Evolutionary conservation across 2,797 vertebrate species (phyloP), one percentile per base, ranked within the genome.

Genomic region (Fratercula arctica): DNA sequence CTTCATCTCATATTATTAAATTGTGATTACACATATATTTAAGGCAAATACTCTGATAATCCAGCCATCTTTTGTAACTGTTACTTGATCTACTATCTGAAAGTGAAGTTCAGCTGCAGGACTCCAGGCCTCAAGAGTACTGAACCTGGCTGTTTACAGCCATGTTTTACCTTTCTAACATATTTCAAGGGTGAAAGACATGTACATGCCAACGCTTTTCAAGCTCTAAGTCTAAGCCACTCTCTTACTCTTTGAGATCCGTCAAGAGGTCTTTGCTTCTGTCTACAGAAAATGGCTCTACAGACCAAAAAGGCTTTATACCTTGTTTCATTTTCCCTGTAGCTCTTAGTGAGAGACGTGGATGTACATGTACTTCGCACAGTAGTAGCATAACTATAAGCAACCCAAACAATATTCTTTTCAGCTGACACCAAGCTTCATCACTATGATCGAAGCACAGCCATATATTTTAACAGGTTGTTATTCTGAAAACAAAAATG

Each of bases 141-240:
- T 10, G 10, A 37, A 48, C 19, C 14, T 75, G 57, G 20, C 37
- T 66, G 16, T 63, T 75, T 11, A 41, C 23, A 56, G 29, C 2
- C 5, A 7, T 3, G 29, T 46, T 76, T 66, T 18, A 79, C 33
- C 45, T 63, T 89, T 63, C 57, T 51, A 68, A 73, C 3, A 3
- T 8, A 50, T 33, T 63, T 64, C 48, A 83, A 37, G 45, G 41
- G 70, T 15, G 3, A 79, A 66, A 43, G 25, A 59, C 6, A 18
- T 1, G 1, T 24, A 61, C 41, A 79, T 1, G 2, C 2, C 63
- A 45, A 23, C 1, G 6, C 26, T 28, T 35, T 43, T 75, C 31
- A 60, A 73, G 29, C 29, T 61, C 43, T 78, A 57, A 54, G 35
- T 61, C 33, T 81, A 57, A 57, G 59, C 9, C 54, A 43, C 54